Evolutionary conservation across 2,797 vertebrate species (phyloP).

Genomic region (Danio aesculapii): DNA sequence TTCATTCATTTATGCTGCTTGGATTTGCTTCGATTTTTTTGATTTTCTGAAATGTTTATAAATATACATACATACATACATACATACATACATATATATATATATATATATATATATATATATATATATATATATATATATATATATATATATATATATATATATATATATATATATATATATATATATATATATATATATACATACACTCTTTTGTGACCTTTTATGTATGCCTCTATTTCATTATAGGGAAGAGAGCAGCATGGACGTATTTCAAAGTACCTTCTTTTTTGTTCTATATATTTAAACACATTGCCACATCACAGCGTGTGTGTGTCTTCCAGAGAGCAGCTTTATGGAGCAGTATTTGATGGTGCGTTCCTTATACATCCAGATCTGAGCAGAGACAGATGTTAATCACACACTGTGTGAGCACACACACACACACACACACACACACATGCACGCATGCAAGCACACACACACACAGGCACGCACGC

Average conservation of each 20-base stretch:
- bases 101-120: no score
- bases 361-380: constrained; percentile 48
- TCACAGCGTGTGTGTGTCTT: constrained; percentile 59
- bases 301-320: constrained; percentile 48
- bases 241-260: neutral
- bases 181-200: no score
- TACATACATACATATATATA: no score
- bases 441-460: constrained; percentile 39
- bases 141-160: no score
- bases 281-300: neutral
- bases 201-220: no score
- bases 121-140: no score
- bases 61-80: no score
- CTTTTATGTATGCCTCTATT: neutral
- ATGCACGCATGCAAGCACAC: constrained; percentile 62
- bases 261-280: neutral
- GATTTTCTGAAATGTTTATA: no score
- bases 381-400: constrained; percentile 43
- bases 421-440: constrained; percentile 47
- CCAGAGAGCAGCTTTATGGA: constrained; percentile 62
- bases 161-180: no score
- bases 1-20: neutral
- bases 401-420: constrained; percentile 75
- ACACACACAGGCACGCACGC: constrained; percentile 59
- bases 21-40: no score